A percentile compares a stretch with the other conserved stretches of the same genome.
These are phyloP conservation scores for Hydrophis major DNA, from an alignment of 2,797 vertebrate species.

Conservation along the genomic window DNA sequence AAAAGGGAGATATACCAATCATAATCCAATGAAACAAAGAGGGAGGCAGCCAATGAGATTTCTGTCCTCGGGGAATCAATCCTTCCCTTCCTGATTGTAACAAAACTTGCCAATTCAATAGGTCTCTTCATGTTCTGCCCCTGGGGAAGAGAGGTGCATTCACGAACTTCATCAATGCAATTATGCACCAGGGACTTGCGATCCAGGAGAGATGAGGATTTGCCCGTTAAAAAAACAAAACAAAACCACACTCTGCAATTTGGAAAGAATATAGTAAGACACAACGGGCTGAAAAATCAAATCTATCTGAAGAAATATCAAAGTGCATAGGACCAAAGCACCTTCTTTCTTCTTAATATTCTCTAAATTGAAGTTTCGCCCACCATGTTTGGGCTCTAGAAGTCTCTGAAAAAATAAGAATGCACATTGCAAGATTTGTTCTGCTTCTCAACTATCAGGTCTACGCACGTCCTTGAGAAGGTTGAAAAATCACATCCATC, in stretches of 20 bases:
- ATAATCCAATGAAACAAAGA: background rate
- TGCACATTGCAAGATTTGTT: background rate
- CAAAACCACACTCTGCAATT: too few relatives aligned
- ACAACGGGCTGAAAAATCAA: background rate
- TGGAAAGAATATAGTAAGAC: background rate
- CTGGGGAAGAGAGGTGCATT: background rate
- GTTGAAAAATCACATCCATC: background rate
- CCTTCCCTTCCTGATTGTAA: background rate
- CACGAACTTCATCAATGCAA: background rate
- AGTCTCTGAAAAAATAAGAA: background rate
- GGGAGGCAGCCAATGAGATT: background rate
- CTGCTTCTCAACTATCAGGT: background rate
- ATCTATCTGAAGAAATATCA: background rate
- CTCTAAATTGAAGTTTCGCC: background rate
- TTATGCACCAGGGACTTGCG: background rate
- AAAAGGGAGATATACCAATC: background rate
- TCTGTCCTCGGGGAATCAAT: rapidly evolving
- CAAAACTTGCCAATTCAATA: background rate
- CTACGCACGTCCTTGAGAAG: background rate
- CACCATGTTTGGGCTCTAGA: background rate
- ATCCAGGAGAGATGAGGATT: background rate
- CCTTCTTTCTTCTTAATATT: background rate
- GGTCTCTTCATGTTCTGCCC: background rate
- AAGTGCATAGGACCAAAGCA: background rate
- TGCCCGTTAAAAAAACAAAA: background rate